Percentiles rank a stretch among this genome's conserved stretches.
Conservation (phyloP, 1,140 invertebrate species). For the Lepidurus arcticus region DNA sequence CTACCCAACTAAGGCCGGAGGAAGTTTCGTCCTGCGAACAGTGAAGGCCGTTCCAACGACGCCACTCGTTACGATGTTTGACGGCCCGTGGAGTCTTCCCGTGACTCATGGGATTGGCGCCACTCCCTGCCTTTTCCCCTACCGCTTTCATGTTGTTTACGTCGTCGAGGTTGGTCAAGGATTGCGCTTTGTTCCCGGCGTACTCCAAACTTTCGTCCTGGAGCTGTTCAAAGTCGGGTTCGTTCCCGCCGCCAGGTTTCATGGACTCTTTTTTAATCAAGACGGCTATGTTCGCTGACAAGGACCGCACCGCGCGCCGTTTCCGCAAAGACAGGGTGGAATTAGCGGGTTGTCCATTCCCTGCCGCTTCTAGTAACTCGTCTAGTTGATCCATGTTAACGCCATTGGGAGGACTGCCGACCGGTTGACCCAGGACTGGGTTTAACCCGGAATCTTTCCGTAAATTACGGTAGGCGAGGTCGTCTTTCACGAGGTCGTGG, state of each 20-base stretch:
- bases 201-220: constrained; percentile 42
- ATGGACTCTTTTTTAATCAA: constrained; percentile 48
- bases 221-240: constrained; percentile 20
- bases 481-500: constrained; percentile 77
- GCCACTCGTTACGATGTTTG: constrained; percentile 34
- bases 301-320: constrained; percentile 66
- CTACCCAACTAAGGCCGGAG: constrained; percentile 38
- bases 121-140: constrained; percentile 30
- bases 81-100: constrained; percentile 36
- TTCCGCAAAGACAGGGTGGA: constrained; percentile 48
- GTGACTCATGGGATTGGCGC: constrained; percentile 35
- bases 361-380: constrained; percentile 38
- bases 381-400: constrained; percentile 42
- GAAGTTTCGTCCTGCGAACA: constrained; percentile 24
- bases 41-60: background rate
- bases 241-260: constrained; percentile 7
- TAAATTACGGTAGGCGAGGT: constrained; percentile 74
- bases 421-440: constrained; percentile 38
- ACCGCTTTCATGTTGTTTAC: background rate
- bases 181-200: constrained; percentile 43
- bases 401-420: constrained; percentile 42
- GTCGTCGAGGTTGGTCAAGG: constrained; percentile 41
- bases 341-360: constrained; percentile 33
- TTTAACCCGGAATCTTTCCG: constrained; percentile 59
- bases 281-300: constrained; percentile 72